phyloP scores from a whole-genome alignment of 2,113 vertebrate genomes.

The Misgurnus anguillicaudatus region DNA sequence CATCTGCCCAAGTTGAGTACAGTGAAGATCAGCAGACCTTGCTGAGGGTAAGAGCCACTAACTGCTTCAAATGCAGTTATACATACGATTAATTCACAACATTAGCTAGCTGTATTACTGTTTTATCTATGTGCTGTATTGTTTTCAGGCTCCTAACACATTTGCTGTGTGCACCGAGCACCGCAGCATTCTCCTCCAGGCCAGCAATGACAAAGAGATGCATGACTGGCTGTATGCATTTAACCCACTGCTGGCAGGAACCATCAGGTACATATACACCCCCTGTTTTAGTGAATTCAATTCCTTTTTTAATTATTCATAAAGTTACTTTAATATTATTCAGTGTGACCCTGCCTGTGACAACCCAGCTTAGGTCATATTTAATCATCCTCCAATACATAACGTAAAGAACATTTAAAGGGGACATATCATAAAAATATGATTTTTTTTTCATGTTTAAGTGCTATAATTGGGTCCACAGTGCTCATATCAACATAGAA shows the following conservation, averaged over 20 bases:
- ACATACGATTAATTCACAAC: background rate
- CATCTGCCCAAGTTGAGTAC: constrained; percentile 97
- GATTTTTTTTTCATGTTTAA: too few relatives aligned
- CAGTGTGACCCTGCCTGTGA: background rate
- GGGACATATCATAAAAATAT: too few relatives aligned
- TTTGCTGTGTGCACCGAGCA: constrained; percentile 97
- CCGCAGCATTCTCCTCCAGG: constrained; percentile 93
- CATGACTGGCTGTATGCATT: constrained; percentile 98
- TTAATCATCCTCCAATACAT: too few relatives aligned
- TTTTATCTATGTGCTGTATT: constrained; percentile 16
- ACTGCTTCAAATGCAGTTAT: background rate
- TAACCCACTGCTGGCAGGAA: constrained; percentile 95
- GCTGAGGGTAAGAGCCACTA: constrained; percentile 81
- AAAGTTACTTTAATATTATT: background rate
- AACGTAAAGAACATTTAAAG: too few relatives aligned
- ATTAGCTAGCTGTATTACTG: background rate
- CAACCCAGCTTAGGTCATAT: too few relatives aligned
- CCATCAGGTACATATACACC: constrained; percentile 84
- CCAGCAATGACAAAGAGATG: constrained; percentile 96
- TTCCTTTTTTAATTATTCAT: background rate
- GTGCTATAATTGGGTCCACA: too few relatives aligned
- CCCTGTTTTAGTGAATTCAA: background rate
- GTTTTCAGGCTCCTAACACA: constrained; percentile 88
- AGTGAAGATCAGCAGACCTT: constrained; percentile 96
- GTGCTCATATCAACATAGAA: too few relatives aligned